Evolutionary conservation across 2,888 invertebrate species (phyloP), one percentile per base, ranked within the genome.

Genomic region (Noctua comes): DNA sequence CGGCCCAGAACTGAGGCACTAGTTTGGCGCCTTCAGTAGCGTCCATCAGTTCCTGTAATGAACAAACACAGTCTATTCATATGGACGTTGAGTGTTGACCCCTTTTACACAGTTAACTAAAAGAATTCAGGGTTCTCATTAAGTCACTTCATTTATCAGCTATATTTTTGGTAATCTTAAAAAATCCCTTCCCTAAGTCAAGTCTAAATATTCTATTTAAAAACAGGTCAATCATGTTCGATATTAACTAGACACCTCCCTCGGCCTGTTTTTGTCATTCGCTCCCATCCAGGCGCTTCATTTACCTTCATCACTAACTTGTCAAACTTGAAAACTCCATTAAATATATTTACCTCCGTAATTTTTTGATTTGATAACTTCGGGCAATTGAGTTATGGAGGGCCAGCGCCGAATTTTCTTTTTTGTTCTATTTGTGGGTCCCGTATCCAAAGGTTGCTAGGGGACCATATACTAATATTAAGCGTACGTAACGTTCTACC

Each of bases 241-340:
- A 31, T 36, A 48, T 8, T 27, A 76, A 75, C 36, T 68, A 31
- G 66, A 68, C 51, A 68, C 85, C 59, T 71, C 70, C 27, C 46
- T 51, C 46, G 51, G 40, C 24, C n/a, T 72, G 48, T 48, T 73
- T 48, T 24, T 82, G 85, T 78, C 74, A 69, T 65, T 73, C 46
- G 16, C 31, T 65, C 46, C 13, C 36, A 78, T 57, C 64, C 65
- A 69, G 71, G 59, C 57, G 59, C 43, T 77, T 85, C 62, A 74
- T 83, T 83, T 81, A 85, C 85, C 84, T 84, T 78, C 85, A 43
- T 84, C 82, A 85, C 54, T 43, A 75, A 82, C 82, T 74, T 84
- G 85, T 84, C 85, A 82, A 85, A 82, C 82, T 85, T 54, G 62
- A 73, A 78, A 75, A 82, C 69, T 78, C 74, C 68, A 77, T 75